phyloP scores from a whole-genome alignment of 2,888 invertebrate species.

The Stratiomys singularior region DNA sequence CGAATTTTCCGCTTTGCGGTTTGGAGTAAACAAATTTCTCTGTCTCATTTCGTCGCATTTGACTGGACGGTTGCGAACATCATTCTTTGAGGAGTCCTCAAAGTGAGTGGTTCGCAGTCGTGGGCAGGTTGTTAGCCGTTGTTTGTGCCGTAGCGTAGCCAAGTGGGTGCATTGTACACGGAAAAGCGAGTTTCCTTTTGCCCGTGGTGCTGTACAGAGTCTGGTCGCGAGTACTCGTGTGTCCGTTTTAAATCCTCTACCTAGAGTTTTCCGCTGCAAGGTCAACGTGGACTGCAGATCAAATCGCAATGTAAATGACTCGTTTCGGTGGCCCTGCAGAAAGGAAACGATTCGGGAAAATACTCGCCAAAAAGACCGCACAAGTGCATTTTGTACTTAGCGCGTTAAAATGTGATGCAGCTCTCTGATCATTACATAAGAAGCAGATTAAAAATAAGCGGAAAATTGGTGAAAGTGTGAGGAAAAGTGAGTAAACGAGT shows the following conservation, averaged over 20 bases:
- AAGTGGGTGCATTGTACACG: slow-evolving; percentile 6
- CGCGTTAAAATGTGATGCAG: background rate
- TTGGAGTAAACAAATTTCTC: slow-evolving; percentile 32
- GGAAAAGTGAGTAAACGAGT: background rate
- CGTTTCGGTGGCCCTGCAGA: background rate
- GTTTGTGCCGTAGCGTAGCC: background rate
- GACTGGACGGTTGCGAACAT: background rate
- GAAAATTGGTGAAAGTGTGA: background rate
- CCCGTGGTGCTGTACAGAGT: background rate
- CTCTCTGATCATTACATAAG: slow-evolving; percentile 31
- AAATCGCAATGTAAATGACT: background rate
- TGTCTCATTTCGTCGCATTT: slow-evolving; percentile 1
- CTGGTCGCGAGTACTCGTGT: slow-evolving; percentile 14
- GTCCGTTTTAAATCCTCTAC: background rate
- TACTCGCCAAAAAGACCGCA: background rate
- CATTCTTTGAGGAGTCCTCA: slow-evolving; percentile 19
- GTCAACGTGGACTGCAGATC: background rate
- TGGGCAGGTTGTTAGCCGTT: slow-evolving; percentile 13
- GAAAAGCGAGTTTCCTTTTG: background rate
- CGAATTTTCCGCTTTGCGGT: background rate
- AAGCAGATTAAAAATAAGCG: background rate
- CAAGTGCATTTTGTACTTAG: background rate
- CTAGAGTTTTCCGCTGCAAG: slow-evolving; percentile 11
- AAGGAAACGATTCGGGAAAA: background rate
- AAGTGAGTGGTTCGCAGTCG: slow-evolving; percentile 19